Evolutionary conservation across 2,888 invertebrate species (phyloP), one percentile per base, ranked within the genome.

Genomic region (Drosophila cracens): DNA sequence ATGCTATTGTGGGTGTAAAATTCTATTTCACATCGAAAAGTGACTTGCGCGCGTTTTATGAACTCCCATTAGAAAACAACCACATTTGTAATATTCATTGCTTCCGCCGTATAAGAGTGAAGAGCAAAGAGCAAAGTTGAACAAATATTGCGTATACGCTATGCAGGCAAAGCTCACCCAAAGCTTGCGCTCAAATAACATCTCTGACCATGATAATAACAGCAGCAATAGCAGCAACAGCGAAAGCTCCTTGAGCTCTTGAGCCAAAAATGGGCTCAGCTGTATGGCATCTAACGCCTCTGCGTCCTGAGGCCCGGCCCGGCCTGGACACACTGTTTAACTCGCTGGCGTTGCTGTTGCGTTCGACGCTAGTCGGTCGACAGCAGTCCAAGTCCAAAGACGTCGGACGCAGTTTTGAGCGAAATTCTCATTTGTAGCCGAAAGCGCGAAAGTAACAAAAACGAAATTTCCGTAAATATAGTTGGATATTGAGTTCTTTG

Each of bases 371-470:
- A 79, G 87, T 82, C 87, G 87, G 71, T 83, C 76, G 74, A 73
- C 83, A 87, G 70, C 87, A 79, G 83, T 87, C 74, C 87, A 76
- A 82, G 87, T 72, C 70, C 73, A 79, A 82, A 87, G 83, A 83
- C 85, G 85, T 79, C 79, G 53, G 72, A 53, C 81, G 67, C 71
- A 70, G 70, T 71, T 68, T 53, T 34, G 25, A 36, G 36, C 62
- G 16, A 46, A 63, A 46, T 64, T 65, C 60, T 68, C 49, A 33
- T 59, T 46, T 72, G 77, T 74, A 63, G 60, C 74, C 33, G 54
- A 65, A 77, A 59, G 57, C 62, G 63, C 66, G 66, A 71, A 66
- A 62, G 21, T 53, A 62, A 49, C 11, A 49, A n/a, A 54, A 25
- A 31, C 27, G n/a, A 25, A 66, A 34, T n/a, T 56, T 18, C 10